Evolutionary conservation across 2,888 invertebrate species (phyloP), one percentile per base, ranked within the genome.

Genomic region (Nemotelus pantherinus): DNA sequence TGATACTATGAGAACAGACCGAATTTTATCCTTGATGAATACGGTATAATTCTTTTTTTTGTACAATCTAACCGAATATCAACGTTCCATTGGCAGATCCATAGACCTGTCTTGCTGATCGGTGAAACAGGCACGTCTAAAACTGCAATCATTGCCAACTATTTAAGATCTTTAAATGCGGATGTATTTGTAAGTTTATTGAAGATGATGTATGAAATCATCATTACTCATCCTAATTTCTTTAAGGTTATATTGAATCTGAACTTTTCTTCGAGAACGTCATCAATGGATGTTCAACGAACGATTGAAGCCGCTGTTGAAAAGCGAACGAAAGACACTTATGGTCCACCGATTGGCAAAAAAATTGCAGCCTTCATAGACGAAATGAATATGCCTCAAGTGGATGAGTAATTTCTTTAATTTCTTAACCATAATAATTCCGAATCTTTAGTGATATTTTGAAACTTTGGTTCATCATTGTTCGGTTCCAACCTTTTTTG

Each of bases 71-170:
- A 68, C 3, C 44, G 25, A 68, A 68, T 50, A 68, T 47, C 6
- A 10, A 7, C 67, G 5, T 41, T 63, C 58, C 25, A 58, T n/a
- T 63, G 76, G 25, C 82, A 92, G 90, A 91, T 92, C 48, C 92
- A 92, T 85, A 89, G 93, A 65, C 96, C 97, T 0, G 92, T 95
- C 0, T 88, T 97, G 3, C 88, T 97, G 2, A 93, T 97, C 0
- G 97, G 97, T 0, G 96, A 97, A 83, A 95, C 96, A 0, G 97
- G 97, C 5, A 96, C 96, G 1, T 96, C 96, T 0, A 97, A 97
- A 88, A 95, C 96, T 0, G 96, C 97, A 0, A 94, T 96, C 68
- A 93, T 95, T 77, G 91, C 92, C 75, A 93, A 95, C 84, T 96
- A 94, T 86, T 87, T 97, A 68, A 89, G 93, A 64, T 91, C 91